Evolutionary conservation across 2,113 vertebrate genomes (phyloP).

Genomic region (Vombatus ursinus): DNA sequence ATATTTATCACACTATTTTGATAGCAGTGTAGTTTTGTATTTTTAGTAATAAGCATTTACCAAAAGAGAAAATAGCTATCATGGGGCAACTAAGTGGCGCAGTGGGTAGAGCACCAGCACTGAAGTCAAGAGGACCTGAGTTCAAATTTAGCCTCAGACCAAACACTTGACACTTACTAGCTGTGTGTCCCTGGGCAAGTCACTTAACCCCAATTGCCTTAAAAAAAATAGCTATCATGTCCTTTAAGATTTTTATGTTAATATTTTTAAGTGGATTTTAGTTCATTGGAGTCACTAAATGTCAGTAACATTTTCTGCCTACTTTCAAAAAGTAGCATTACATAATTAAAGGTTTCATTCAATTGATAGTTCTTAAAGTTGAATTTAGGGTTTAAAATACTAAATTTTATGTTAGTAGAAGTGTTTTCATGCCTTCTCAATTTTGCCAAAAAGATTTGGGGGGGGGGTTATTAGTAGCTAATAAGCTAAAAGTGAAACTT

Average conservation of each 20-base stretch:
- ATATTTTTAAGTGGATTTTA: slow-evolving; percentile 44
- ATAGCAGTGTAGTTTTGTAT: not conserved
- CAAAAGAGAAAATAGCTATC: not conserved
- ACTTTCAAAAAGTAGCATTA: not conserved
- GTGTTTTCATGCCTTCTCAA: not conserved
- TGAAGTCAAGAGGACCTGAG: no score
- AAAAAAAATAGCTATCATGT: not conserved
- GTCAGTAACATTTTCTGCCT: not conserved
- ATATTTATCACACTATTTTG: slow-evolving; percentile 30
- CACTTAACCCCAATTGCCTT: no score
- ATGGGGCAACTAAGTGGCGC: no score
- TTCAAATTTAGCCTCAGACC: no score
- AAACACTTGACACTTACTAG: no score
- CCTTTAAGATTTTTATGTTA: not conserved
- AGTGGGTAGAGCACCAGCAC: no score
- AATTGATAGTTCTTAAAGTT: not conserved
- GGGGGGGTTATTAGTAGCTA: slow-evolving; percentile 9
- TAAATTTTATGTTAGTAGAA: not conserved
- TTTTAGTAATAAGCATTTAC: slow-evolving; percentile 34
- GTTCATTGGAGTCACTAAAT: slow-evolving; percentile 29
- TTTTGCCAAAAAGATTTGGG: slow-evolving; percentile 23
- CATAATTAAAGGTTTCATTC: not conserved
- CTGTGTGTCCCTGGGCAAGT: no score
- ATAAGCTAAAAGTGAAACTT: slow-evolving; percentile 38
- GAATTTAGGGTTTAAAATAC: slow-evolving; percentile 35